Evolutionary conservation across 1,140 invertebrate species (phyloP).

Genomic region (Drosophila pseudoananassae): DNA sequence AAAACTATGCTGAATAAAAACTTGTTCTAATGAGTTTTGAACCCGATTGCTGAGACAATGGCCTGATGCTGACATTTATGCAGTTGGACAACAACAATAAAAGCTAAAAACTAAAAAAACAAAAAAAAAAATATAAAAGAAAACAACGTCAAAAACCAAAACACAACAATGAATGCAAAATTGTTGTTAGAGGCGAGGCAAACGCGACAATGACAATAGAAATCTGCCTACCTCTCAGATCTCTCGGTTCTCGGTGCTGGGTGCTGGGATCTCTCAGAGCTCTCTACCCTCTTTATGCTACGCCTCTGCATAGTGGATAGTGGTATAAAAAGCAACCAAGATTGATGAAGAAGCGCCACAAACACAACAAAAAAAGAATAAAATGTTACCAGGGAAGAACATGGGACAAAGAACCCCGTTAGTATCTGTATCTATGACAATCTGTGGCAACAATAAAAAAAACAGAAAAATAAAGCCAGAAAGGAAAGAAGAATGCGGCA

Average conservation of each 20-base stretch:
- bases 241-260: too few species aligned
- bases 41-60: conserved; percentile 40
- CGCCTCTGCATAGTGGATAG: conserved; percentile 15
- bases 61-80: conserved; percentile 79
- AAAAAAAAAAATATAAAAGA: not conserved
- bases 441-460: conserved; percentile 47
- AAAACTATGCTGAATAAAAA: conserved; percentile 14
- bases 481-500: conserved; percentile 33
- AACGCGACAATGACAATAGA: conserved; percentile 59
- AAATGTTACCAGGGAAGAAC: conserved; percentile 58
- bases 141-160: conserved; percentile 42
- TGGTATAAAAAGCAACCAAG: conserved; percentile 68
- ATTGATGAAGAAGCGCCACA: conserved; percentile 72
- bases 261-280: too few species aligned
- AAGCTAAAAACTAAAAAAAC: conserved; percentile 1
- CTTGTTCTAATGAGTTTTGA: conserved; percentile 43
- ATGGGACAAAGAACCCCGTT: conserved; percentile 21
- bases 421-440: conserved; percentile 58
- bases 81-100: conserved; percentile 68
- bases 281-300: not conserved
- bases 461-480: conserved; percentile 6
- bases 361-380: conserved; percentile 71
- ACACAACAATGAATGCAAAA: conserved; percentile 51
- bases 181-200: conserved; percentile 43
- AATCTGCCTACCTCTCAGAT: conserved; percentile 23